These are phyloP conservation scores for Abrostola tripartita DNA, from an alignment of 2,888 invertebrate genomes.

Conservation along the genomic window DNA sequence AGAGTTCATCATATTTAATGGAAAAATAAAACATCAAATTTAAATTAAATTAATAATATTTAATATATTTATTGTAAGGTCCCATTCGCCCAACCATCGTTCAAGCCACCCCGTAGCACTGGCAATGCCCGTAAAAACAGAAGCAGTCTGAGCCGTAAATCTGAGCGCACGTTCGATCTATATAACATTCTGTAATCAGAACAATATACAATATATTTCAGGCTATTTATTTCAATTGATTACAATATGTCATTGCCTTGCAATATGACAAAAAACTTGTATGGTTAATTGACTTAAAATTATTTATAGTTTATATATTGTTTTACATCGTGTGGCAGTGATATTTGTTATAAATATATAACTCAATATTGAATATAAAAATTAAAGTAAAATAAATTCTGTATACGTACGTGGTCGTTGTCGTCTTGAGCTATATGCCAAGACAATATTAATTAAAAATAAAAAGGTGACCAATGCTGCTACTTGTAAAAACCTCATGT, in stretches of 20 bases:
- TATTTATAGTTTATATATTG: no score
- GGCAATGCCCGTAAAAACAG: conserved; percentile 26
- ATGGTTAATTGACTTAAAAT: no score
- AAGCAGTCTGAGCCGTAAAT: conserved; percentile 13
- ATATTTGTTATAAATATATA: no score
- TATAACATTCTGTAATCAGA: conserved; percentile 29
- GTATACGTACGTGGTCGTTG: conserved; percentile 20
- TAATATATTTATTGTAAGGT: no score
- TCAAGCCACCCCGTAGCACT: conserved; percentile 20
- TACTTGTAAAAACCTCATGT: conserved; percentile 11
- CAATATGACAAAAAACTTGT: neutral
- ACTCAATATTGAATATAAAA: no score
- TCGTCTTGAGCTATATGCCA: conserved; percentile 10
- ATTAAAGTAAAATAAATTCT: neutral
- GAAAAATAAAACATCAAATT: no score
- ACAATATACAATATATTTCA: conserved; percentile 8
- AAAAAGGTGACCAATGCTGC: conserved; percentile 19
- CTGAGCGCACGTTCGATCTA: conserved; percentile 6
- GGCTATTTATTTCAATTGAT: neutral
- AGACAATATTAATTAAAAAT: conserved; percentile 7
- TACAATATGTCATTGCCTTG: neutral
- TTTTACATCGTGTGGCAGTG: no score
- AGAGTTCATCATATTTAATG: no score
- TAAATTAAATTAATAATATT: no score
- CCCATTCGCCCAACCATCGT: conserved; percentile 1